phyloP scores from a whole-genome alignment of 2,113 vertebrate genomes.

The Eolophus roseicapilla region DNA sequence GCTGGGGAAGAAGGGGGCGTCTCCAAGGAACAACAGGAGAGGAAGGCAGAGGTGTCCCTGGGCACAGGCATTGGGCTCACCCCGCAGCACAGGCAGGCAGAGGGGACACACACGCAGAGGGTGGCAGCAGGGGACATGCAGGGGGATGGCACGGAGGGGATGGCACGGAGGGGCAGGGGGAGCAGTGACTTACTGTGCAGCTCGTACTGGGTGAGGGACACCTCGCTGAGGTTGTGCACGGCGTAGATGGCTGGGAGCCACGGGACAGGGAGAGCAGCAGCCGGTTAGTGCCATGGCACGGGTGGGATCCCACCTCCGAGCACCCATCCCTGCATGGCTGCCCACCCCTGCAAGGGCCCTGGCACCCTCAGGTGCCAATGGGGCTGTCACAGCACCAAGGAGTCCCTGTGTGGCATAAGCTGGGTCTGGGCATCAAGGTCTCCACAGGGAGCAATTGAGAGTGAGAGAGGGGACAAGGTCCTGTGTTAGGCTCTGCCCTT shows the following conservation, averaged over 20 bases:
- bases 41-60: not conserved
- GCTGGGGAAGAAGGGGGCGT: not conserved
- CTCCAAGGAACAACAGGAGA: not conserved
- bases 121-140: not conserved
- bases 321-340: not conserved
- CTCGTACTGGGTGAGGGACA: slow-evolving; percentile 87
- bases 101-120: not conserved
- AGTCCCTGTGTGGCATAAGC: not conserved
- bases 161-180: not conserved
- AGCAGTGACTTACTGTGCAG: slow-evolving; percentile 87
- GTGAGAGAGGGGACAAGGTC: not conserved
- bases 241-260: slow-evolving; percentile 81
- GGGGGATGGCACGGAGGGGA: not conserved
- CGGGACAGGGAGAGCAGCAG: not conserved
- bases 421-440: accelerated
- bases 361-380: not conserved
- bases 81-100: not conserved
- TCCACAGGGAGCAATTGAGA: not conserved
- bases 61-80: not conserved
- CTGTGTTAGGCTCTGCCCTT: not conserved
- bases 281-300: not conserved
- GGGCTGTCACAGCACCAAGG: not conserved
- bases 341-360: not conserved
- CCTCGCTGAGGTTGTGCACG: slow-evolving; percentile 87
- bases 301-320: not conserved